Evolutionary conservation across 1,140 invertebrate species (phyloP).

Genomic region (Panagrolaimus sp.): DNA sequence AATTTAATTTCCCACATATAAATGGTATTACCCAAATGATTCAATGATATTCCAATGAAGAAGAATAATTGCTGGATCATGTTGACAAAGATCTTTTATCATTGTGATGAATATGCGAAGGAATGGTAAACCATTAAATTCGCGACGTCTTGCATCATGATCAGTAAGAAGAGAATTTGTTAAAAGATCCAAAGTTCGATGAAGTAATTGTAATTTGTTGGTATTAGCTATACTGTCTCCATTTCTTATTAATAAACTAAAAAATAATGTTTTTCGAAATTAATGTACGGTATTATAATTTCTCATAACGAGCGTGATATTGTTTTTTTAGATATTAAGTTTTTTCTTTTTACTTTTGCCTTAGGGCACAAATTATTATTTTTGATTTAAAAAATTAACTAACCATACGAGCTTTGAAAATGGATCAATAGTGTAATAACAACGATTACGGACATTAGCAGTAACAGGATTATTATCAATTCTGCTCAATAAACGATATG

Average conservation of each 20-base stretch:
- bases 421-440: slow-evolving; percentile 79
- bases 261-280: slow-evolving; percentile 66
- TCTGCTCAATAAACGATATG: slow-evolving; percentile 70
- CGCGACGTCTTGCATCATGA: slow-evolving; percentile 75
- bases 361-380: neutral
- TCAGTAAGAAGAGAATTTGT: slow-evolving; percentile 88
- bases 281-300: too few species aligned
- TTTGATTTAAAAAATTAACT: neutral
- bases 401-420: slow-evolving; percentile 55
- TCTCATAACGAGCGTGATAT: too few species aligned
- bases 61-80: slow-evolving; percentile 82
- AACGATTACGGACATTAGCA: slow-evolving; percentile 73
- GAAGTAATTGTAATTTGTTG: slow-evolving; percentile 90
- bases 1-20: slow-evolving; percentile 27
- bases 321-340: neutral
- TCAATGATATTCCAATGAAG: slow-evolving; percentile 76
- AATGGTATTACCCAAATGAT: slow-evolving; percentile 65
- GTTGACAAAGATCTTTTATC: slow-evolving; percentile 87
- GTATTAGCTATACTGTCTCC: slow-evolving; percentile 72
- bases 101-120: slow-evolving; percentile 94
- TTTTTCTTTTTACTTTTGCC: neutral
- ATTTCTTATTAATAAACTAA: slow-evolving; percentile 91
- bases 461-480: slow-evolving; percentile 62
- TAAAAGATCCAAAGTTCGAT: slow-evolving; percentile 89
- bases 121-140: slow-evolving; percentile 94